Evolutionary conservation across 1,140 invertebrate genomes (phyloP).

Genomic region (Neelides sp.): DNA sequence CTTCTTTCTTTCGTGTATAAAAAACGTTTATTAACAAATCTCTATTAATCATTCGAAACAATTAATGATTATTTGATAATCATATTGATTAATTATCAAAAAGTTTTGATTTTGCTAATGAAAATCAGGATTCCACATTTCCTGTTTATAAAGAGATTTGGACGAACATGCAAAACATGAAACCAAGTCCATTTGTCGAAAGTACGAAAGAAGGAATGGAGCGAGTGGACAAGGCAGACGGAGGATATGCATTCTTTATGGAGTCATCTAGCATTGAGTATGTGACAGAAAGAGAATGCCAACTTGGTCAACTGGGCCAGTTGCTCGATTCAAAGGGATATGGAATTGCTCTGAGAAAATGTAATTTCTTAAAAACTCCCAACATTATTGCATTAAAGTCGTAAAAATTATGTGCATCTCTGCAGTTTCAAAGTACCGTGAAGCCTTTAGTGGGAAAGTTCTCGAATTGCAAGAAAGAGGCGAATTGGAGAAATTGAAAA

Average conservation of each 20-base stretch:
- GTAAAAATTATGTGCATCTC: no score
- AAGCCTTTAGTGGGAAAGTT: slow-evolving; percentile 39
- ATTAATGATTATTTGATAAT: no score
- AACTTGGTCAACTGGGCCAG: slow-evolving; percentile 60
- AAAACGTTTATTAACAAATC: no score
- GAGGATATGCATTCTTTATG: slow-evolving; percentile 67
- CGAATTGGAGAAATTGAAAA: slow-evolving; percentile 40
- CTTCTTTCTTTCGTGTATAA: slow-evolving; percentile 35
- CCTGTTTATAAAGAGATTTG: slow-evolving; percentile 63
- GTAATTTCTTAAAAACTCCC: no score
- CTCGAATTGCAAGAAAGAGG: slow-evolving; percentile 41
- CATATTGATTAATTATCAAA: no score
- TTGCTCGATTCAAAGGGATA: slow-evolving; percentile 67
- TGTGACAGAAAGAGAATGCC: slow-evolving; percentile 58
- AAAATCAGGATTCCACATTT: slow-evolving; percentile 54
- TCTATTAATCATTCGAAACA: background rate
- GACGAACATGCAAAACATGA: slow-evolving; percentile 65
- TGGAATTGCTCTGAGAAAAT: slow-evolving; percentile 60
- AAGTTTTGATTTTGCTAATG: no score
- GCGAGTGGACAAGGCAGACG: slow-evolving; percentile 55
- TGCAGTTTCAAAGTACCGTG: slow-evolving; percentile 41
- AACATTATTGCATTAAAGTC: no score
- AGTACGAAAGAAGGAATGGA: slow-evolving; percentile 71
- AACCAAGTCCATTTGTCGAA: slow-evolving; percentile 66
- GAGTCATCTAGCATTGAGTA: slow-evolving; percentile 71